Evolutionary conservation across 2,888 invertebrate species (phyloP), one percentile per base, ranked within the genome.

Genomic region (Colostygia pectinataria): DNA sequence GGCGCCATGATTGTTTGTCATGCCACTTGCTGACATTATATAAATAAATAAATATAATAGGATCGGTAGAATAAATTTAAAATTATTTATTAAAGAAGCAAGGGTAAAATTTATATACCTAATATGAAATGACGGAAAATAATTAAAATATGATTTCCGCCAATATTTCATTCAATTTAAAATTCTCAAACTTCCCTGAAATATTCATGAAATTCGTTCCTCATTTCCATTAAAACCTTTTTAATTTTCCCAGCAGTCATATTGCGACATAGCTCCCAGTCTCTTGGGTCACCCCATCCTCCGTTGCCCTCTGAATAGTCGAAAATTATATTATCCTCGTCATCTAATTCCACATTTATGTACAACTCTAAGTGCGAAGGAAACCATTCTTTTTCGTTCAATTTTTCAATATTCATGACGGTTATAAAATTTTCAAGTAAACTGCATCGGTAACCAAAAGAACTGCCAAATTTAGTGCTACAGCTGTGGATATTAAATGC

Each of bases 221-320:
- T 47, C 72, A 72, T 73, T 40, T 73, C 69, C 56, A 75, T 57
- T 23, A 79, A 37, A 18, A 71, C 42, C 47, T 67, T 71, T 52
- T 68, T 72, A 20, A 77, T 68, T 66, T 80, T 80, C 40, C 59
- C 66, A 1, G 43, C 43, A 10, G 80, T 83, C 34, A 79, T 63
- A 50, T 76, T 76, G 10, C 9, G 45, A 55, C 83, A 84, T 36
- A 83, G 56, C 1, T 57, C 58, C 55, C 60, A 72, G 48, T 82
- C 80, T 29, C 79, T 63, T 1, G 66, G 70, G 54, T 82, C 81
- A 37, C 57, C 77, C 75, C 78, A 79, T 4, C 78, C 80, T 2
- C 80, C 78, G 32, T 65, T 69, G 9, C 65, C 71, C 31, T 72
- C 68, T 7, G 61, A 52, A 33, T 74, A 70, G 54, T 77, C 77